Percentiles rank a stretch among this genome's conserved stretches.
Conservation (phyloP, 2,797 vertebrate species). For the Tapera naevia region DNA sequence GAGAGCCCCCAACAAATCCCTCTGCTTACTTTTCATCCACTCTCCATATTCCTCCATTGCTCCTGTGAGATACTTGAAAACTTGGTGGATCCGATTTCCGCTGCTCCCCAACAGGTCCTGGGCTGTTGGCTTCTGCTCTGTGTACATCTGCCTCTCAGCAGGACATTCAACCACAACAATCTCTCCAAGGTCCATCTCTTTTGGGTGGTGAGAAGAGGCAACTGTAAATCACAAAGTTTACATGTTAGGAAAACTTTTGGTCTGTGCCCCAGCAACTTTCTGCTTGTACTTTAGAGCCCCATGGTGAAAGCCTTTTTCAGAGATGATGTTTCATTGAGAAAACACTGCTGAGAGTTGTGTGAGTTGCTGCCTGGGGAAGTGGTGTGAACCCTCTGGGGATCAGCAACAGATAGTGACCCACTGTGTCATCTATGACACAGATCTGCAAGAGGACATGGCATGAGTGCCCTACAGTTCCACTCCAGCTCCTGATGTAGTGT, state of each 20-base stretch:
- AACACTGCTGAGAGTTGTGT: background rate
- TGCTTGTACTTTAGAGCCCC: background rate
- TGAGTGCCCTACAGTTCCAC: background rate
- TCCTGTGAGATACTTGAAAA: conserved; percentile 83
- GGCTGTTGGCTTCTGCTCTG: background rate
- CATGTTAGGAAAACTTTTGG: background rate
- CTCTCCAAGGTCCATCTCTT: conserved; percentile 69
- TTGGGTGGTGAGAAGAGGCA: background rate
- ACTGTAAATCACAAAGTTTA: background rate
- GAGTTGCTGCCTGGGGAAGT: background rate
- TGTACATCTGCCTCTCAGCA: background rate
- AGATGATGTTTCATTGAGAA: background rate
- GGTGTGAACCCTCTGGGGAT: background rate
- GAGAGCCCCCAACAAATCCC: background rate
- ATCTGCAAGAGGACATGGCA: fast-evolving
- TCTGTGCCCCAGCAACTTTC: background rate
- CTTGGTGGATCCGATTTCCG: conserved; percentile 63
- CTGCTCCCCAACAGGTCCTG: background rate
- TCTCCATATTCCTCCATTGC: conserved; percentile 86
- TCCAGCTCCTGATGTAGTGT: background rate
- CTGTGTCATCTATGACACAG: background rate
- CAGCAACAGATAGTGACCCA: background rate
- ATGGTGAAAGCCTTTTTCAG: background rate
- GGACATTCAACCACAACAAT: conserved; percentile 52
- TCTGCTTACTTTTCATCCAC: conserved; percentile 90